Evolutionary conservation across 2,888 invertebrate species (phyloP).

Genomic region (Hypomecis atomaria): DNA sequence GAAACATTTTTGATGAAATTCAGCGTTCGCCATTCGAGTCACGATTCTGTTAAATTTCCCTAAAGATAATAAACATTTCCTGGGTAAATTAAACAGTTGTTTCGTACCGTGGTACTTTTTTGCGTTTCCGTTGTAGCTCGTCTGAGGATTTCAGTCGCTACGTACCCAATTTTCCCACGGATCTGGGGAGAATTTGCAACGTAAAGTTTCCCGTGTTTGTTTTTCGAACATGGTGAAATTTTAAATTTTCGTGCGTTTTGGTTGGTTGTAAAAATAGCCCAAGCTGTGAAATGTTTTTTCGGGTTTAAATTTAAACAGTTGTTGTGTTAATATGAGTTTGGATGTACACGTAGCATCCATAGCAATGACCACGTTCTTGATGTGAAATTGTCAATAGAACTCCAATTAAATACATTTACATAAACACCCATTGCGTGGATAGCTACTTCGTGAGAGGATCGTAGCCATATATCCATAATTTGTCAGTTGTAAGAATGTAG

Average conservation of each 20-base stretch:
- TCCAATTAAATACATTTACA: too few species aligned
- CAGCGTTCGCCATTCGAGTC: conserved; percentile 63
- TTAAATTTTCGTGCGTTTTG: not conserved
- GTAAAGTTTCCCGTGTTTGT: conserved; percentile 3
- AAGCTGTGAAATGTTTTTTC: not conserved
- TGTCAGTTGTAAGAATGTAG: too few species aligned
- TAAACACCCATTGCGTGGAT: too few species aligned
- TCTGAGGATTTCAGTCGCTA: conserved; percentile 20
- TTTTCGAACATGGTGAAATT: conserved; percentile 2
- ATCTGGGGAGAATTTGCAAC: conserved; percentile 16
- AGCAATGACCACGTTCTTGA: too few species aligned
- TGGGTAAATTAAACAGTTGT: conserved; percentile 75
- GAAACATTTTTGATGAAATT: conserved; percentile 62
- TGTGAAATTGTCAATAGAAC: too few species aligned
- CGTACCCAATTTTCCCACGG: conserved; percentile 17
- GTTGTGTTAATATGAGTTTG: not conserved
- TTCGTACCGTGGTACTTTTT: conserved; percentile 46
- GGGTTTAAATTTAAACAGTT: not conserved
- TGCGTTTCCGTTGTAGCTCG: conserved; percentile 35
- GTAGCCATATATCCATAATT: too few species aligned
- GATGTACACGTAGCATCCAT: too few species aligned
- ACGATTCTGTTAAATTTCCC: conserved; percentile 76
- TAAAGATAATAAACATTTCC: conserved; percentile 78
- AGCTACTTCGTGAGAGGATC: too few species aligned
- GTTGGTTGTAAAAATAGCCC: not conserved